Percentiles rank a stretch among this genome's conserved stretches.
Conservation (phyloP, 2,797 vertebrate genomes). For the Mormyrops boulengeri region DNA sequence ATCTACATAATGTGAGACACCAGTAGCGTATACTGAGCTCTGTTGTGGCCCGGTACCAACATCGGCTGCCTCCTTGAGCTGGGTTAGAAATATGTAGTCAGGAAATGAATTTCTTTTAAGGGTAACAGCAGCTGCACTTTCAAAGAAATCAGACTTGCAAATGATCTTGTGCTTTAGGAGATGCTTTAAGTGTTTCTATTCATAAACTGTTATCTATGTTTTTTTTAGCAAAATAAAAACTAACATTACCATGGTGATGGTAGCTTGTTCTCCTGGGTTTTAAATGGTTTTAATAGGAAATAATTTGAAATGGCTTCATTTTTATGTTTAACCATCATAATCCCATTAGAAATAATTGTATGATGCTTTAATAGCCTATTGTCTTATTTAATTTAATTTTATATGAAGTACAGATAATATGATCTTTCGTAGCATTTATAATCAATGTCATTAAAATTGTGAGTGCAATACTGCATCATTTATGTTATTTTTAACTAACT, state of each 20-base stretch:
- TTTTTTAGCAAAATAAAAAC: background rate
- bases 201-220: background rate
- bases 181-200: background rate
- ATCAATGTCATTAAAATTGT: background rate
- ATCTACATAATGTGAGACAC: background rate
- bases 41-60: background rate
- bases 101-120: background rate
- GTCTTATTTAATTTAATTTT: background rate
- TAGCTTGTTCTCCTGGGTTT: background rate
- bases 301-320: background rate
- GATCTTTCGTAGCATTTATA: background rate
- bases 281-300: background rate
- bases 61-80: background rate
- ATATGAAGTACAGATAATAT: background rate
- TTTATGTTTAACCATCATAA: background rate
- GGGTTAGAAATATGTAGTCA: background rate
- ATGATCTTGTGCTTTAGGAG: background rate
- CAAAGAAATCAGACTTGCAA: conserved; percentile 5
- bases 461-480: background rate
- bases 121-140: conserved; percentile 1
- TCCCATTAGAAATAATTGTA: background rate
- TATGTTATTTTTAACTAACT: background rate
- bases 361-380: background rate
- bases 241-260: conserved; percentile 12
- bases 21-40: background rate